Conservation (phyloP, 1,140 invertebrate species). For the Asobara japonica region DNA sequence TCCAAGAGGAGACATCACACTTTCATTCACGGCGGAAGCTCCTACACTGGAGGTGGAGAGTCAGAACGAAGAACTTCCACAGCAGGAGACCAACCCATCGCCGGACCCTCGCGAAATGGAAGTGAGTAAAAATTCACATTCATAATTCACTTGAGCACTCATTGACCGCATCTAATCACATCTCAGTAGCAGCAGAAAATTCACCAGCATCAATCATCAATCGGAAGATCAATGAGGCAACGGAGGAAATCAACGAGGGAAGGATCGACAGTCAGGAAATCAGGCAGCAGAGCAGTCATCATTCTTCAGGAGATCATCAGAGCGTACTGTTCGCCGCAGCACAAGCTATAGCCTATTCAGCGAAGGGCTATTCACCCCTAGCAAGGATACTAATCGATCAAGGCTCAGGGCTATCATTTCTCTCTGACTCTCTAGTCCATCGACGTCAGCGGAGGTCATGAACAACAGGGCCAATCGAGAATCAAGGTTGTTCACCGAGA, state of each 20-base stretch:
- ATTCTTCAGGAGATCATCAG: not conserved
- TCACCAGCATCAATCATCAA: not conserved
- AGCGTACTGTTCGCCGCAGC: conserved; percentile 12
- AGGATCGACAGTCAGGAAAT: not conserved
- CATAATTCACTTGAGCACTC: not conserved
- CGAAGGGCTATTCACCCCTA: not conserved
- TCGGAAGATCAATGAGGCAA: not conserved
- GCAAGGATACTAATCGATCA: conserved; percentile 16
- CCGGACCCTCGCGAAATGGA: not conserved
- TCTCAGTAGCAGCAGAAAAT: not conserved
- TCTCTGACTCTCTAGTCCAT: conserved; percentile 15
- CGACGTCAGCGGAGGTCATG: not conserved
- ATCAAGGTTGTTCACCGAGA: not conserved
- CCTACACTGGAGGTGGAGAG: too few species aligned
- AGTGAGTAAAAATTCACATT: not conserved
- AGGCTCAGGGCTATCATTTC: conserved; percentile 19
- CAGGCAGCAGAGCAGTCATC: not conserved
- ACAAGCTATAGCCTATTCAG: not conserved
- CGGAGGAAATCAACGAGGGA: not conserved
- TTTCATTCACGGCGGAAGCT: too few species aligned
- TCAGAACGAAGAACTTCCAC: too few species aligned
- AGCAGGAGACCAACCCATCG: not conserved
- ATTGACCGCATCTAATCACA: not conserved
- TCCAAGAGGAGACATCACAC: too few species aligned
- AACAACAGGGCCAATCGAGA: not conserved